Percentiles rank a stretch among this genome's conserved stretches.
phyloP scores from a whole-genome alignment of 2,888 invertebrate genomes.

The Metallyticus violacea region DNA sequence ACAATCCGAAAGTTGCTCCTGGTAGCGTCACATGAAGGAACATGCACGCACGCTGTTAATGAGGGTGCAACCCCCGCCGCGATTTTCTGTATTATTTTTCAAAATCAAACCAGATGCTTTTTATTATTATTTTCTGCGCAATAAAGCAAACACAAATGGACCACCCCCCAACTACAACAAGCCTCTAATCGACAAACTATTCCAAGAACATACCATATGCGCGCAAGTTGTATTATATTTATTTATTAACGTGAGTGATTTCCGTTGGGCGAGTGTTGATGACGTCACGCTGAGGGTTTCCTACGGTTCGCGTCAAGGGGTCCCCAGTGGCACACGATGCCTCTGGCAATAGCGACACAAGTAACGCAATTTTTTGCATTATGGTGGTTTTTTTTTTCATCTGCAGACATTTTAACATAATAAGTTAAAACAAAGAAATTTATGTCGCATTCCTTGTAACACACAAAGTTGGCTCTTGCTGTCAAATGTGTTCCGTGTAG shows the following conservation, averaged over 20 bases:
- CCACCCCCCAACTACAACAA: conserved; percentile 4
- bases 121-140: conserved; percentile 6
- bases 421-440: too few relatives aligned
- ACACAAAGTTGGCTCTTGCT: too few relatives aligned
- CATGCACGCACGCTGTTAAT: neutral
- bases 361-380: neutral
- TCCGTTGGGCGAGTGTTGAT: neutral
- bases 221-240: too few relatives aligned
- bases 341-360: neutral
- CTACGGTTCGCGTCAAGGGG: conserved; percentile 4
- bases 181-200: neutral
- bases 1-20: too few relatives aligned
- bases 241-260: neutral
- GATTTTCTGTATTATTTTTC: neutral
- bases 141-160: conserved; percentile 15
- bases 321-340: neutral
- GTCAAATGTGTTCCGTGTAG: too few relatives aligned
- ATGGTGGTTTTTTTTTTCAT: too few relatives aligned
- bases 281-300: conserved; percentile 10
- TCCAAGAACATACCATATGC: neutral
- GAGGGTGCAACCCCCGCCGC: neutral
- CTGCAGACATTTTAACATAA: too few relatives aligned
- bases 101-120: conserved; percentile 3
- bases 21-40: too few relatives aligned
- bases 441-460: too few relatives aligned